phyloP scores from a whole-genome alignment of 2,888 invertebrate genomes.

The Chromoteleia sp. region DNA sequence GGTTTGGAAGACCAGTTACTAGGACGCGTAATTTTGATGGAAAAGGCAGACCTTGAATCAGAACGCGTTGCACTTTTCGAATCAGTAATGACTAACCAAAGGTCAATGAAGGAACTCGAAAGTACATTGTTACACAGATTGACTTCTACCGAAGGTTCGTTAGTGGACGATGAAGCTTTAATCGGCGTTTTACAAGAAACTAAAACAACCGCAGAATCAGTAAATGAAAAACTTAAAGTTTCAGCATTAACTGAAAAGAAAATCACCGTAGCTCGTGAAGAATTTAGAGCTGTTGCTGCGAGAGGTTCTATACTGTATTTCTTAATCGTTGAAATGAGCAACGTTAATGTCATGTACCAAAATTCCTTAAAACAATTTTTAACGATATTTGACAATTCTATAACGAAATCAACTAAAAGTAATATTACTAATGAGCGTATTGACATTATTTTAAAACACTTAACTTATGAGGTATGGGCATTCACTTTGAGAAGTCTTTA shows the following conservation, averaged over 20 bases:
- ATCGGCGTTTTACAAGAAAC: conserved; percentile 95
- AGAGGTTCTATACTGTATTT: conserved; percentile 98
- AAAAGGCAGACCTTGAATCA: conserved; percentile 97
- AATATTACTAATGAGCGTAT: conserved; percentile 94
- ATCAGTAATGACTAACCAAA: conserved; percentile 98
- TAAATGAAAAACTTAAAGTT: conserved; percentile 96
- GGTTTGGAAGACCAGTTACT: conserved; percentile 97
- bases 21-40: conserved; percentile 97
- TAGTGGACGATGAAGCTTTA: conserved; percentile 98
- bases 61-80: conserved; percentile 97
- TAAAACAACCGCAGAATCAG: conserved; percentile 95
- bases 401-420: conserved; percentile 95
- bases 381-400: conserved; percentile 96
- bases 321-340: conserved; percentile 98
- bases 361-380: conserved; percentile 97
- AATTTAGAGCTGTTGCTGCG: conserved; percentile 97
- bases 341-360: conserved; percentile 98
- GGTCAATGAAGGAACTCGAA: conserved; percentile 97
- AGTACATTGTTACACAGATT: conserved; percentile 95
- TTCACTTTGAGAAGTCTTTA: conserved; percentile 97
- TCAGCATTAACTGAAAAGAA: conserved; percentile 97
- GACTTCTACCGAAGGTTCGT: conserved; percentile 96
- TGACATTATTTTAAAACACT: conserved; percentile 93
- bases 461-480: conserved; percentile 96
- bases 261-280: conserved; percentile 96